Base-by-base conservation (phyloP, 92 coral and sea anemone species). In the Galaxea fascicularis region DNA sequence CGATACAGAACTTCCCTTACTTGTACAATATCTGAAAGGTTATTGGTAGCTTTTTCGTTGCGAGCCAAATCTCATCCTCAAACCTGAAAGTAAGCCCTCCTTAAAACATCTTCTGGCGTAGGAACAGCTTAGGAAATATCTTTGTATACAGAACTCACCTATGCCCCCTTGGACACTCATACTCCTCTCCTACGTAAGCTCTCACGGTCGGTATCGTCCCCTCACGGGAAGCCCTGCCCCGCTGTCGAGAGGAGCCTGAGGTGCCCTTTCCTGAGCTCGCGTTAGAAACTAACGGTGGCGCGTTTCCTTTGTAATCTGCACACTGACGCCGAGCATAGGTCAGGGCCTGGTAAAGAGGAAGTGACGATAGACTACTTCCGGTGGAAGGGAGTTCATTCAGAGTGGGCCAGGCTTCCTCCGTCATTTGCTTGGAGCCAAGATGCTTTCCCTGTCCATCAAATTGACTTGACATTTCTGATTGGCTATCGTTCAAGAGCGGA, bases 391-490 rank as follows among this genome's bases (percentile, higher is more conserved):
- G 87, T 72, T 97, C 99, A 63, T 97, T 97, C 20, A 97, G 92
- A 3, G 99, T 97, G n/a, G 99, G 99, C 99, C 99, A 97, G 0
- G 99, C 99, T 71, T 97, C 99, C 60, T 90, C 95, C 15, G 95
- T 89, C 58, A 80, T 88, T 57, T 85, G 89, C 81, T 97, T 97
- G 31, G 91, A 89, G 12, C 97, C 95, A 67, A 93, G 87, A 59
- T 93, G 99, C 79, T 91, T 95, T 20, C 93, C 94, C 30, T 92
- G 95, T 74, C 97, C 96, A 59, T 97, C 99, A 73, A 97, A 95
- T 65, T 95, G 96, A 73, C 99, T 97, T 44, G 95, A 82, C 41
- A 95, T 30, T 64, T 95, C 98, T 12, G 95, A 77, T 72, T 97
- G 98, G 66, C 79, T 89, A 15, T 95, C 98, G 68, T 69, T 93